phyloP scores from a whole-genome alignment of 2,797 vertebrate genomes.

The Hyperoplus immaculatus region DNA sequence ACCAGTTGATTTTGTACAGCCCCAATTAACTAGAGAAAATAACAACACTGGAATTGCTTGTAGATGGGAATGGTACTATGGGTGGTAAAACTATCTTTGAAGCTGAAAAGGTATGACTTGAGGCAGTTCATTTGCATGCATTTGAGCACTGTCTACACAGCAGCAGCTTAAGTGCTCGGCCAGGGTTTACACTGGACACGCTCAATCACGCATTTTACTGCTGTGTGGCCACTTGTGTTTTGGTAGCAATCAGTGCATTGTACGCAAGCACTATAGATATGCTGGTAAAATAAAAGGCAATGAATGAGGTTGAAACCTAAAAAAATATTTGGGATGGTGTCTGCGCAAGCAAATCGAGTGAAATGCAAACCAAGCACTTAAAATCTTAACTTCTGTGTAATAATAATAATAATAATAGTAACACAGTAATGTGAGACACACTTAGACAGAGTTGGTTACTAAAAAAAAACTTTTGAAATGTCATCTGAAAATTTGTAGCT shows the following conservation, averaged over 20 bases:
- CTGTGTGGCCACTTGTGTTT: constrained; percentile 5
- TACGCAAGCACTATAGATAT: background rate
- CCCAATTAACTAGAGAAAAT: background rate
- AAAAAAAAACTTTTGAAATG: background rate
- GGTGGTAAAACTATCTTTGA: background rate
- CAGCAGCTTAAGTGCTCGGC: background rate
- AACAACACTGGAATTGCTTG: background rate
- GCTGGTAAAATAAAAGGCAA: background rate
- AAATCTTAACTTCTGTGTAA: too few species aligned
- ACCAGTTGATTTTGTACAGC: background rate
- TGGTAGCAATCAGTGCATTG: background rate
- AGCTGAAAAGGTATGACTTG: background rate
- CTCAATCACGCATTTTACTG: background rate
- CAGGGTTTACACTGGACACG: background rate
- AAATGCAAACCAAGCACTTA: too few species aligned
- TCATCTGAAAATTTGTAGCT: background rate
- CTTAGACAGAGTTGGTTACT: background rate
- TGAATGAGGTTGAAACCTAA: background rate
- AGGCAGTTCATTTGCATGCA: background rate
- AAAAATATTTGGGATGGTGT: background rate
- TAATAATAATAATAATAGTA: too few species aligned
- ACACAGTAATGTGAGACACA: background rate
- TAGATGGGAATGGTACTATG: background rate
- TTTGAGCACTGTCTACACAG: background rate
- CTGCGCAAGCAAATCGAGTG: background rate